Base-by-base conservation (phyloP, 2,113 vertebrate genomes). In the Rhea pennata region DNA sequence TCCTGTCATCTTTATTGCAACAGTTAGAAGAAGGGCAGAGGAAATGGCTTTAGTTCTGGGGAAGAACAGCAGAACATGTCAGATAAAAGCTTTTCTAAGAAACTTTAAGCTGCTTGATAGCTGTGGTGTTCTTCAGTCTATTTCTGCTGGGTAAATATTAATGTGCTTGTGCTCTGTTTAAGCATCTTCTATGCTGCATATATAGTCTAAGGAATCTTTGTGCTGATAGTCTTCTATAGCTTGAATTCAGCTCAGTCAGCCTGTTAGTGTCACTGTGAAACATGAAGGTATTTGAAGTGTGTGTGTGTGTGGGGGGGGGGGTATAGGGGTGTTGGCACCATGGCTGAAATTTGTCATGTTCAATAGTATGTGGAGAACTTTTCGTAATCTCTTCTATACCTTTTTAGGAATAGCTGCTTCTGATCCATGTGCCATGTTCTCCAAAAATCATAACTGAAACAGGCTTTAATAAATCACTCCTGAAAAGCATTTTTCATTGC, bases 101-200 rank as follows among this genome's bases (percentile, higher is more conserved):
- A 50, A 19, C 6, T 9, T 71, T 12, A 26, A 56, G 29, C 4
- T 75, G 3, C 2, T 78, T 31, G 12, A n/a, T 67, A 56, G 24
- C 36, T 44, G 24, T 26, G 54, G 15, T 19, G 17, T 53, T 76
- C 50, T 33, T 36, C 6, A 7, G 6, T 59, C 56, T 73, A 24
- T 69, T n/a, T 22, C 13, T 42, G 65, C 51, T 87, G 31, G 53
- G 14, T 22, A 36, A 69, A 50, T 5, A 7, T 2, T 15, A 42
- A 75, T 53, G 29, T 33, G 56, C 31, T 59, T 59, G 16, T 59
- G 56, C 36, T 81, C 22, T 59, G 12, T n/a, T 15, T 51, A 50
- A n/a, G 31, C 9, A 4, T 22, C 48, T 53, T 53, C 2, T 50
- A 1, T 39, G 51, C 23, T 23, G 33, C 3, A 0, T 81, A 4